Base-by-base conservation (phyloP, 2,113 vertebrate genomes). In the Morone chrysops region DNA sequence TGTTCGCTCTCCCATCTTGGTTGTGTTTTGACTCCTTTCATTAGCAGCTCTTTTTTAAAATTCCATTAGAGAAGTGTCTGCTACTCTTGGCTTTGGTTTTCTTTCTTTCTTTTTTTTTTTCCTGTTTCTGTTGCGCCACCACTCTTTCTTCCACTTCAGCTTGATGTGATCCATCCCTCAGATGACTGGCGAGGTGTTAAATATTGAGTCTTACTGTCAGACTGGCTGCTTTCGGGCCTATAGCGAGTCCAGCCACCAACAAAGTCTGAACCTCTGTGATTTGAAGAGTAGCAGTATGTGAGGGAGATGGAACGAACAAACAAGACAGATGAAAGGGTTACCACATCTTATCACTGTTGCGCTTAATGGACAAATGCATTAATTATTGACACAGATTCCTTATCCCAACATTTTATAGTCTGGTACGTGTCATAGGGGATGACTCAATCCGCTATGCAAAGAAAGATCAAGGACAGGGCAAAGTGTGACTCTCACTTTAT, bases 351-450 rank as follows among this genome's bases (percentile, higher is more conserved):
- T 77, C 68, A 81, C 70, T 85, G 79, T 68, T 22, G 38, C 25
- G 11, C 72, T 85, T 83, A 87, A 88, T 86, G 78, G 90, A 89
- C 67, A 85, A 25, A 31, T 81, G 62, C 72, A 93, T 93, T 85
- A 88, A 91, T 90, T 80, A 89, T 91, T 89, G 83, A 90, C 45
- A 47, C 50, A 0, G 71, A 66, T 2, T n/a, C 65, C 68, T 48
- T 85, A 82, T 85, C 60, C 76, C 63, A 41, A 70, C 89, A 80
- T 82, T 89, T 90, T 78, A 85, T 50, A 87, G 92, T 88, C 68
- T 77, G 79, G 75, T 72, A 53, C 0, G 62, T 84, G 90, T 85
- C 75, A 56, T 68, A 66, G 75, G 74, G 65, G 83, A 81, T 87
- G 87, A 85, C 80, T 88, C 83, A 85, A 79, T 93, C 82, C 61